Percentiles rank a stretch among this genome's conserved stretches.
Conservation (phyloP, 2,113 vertebrate genomes). For the Stegastes partitus region DNA sequence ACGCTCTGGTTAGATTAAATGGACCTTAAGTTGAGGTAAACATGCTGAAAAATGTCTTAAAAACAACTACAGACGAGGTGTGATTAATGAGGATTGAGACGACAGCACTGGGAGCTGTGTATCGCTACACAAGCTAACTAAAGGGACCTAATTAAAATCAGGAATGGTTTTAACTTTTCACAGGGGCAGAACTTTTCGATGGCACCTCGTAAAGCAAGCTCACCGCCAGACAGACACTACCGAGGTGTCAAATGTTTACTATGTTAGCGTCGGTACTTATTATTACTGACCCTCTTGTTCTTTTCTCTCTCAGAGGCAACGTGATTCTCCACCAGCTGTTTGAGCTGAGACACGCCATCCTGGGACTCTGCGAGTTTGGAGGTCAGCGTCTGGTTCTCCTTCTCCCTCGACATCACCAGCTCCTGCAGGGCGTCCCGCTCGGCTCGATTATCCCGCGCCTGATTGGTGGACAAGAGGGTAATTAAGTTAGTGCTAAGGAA, state of each 20-base stretch:
- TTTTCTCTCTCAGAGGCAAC: constrained; percentile 93
- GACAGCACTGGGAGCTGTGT: too few species aligned
- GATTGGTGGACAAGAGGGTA: background rate
- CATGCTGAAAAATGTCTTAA: background rate
- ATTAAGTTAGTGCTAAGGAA: background rate
- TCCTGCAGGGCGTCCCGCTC: constrained; percentile 78
- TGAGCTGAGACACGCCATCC: constrained; percentile 90
- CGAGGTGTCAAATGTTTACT: too few species aligned
- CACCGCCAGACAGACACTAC: too few species aligned
- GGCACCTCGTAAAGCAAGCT: background rate
- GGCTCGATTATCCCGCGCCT: constrained; percentile 75
- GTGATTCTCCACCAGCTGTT: constrained; percentile 89
- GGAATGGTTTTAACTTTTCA: too few species aligned
- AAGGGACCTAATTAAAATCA: too few species aligned
- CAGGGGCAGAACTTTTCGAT: too few species aligned
- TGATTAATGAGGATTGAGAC: too few species aligned
- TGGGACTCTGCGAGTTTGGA: constrained; percentile 88
- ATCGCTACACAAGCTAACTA: too few species aligned
- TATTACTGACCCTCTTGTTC: constrained; percentile 91
- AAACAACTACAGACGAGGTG: too few species aligned
- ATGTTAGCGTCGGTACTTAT: background rate
- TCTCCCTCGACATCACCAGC: constrained; percentile 72
- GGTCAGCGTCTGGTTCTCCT: constrained; percentile 81
- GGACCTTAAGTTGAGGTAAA: background rate
- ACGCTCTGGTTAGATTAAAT: too few species aligned